A percentile compares a stretch with the other conserved stretches of the same genome.
These are phyloP conservation scores for Ips nitidus DNA, from an alignment of 1,140 invertebrate species.

Conservation along the genomic window DNA sequence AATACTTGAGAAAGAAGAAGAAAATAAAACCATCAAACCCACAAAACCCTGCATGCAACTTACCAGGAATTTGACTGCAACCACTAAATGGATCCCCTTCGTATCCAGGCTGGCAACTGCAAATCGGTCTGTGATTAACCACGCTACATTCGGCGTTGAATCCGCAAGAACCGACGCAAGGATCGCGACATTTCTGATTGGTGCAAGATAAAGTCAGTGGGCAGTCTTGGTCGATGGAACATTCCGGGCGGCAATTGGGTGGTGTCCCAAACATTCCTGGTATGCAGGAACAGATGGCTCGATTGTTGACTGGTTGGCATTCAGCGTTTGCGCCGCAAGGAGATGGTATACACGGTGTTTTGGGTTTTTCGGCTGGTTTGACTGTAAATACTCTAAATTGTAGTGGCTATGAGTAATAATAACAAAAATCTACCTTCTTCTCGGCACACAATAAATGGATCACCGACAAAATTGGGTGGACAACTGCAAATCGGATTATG, in stretches of 20 bases:
- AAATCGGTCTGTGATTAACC: slow-evolving; percentile 76
- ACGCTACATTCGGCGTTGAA: slow-evolving; percentile 77
- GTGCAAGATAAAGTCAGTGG: slow-evolving; percentile 76
- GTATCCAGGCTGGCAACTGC: slow-evolving; percentile 71
- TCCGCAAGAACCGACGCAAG: slow-evolving; percentile 80
- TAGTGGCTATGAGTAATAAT: neutral
- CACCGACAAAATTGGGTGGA: slow-evolving; percentile 70
- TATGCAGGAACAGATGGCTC: slow-evolving; percentile 75
- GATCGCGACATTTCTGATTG: slow-evolving; percentile 74
- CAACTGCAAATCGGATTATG: slow-evolving; percentile 87
- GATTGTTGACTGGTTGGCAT: slow-evolving; percentile 67
- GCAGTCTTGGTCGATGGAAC: slow-evolving; percentile 78
- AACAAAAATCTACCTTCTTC: slow-evolving; percentile 54
- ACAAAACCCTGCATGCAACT: slow-evolving; percentile 45
- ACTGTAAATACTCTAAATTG: slow-evolving; percentile 10
- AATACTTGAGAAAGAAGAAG: too few species aligned
- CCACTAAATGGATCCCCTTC: slow-evolving; percentile 82
- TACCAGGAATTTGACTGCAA: slow-evolving; percentile 68
- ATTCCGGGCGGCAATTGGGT: slow-evolving; percentile 76
- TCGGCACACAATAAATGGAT: slow-evolving; percentile 79
- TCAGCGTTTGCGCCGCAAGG: slow-evolving; percentile 82
- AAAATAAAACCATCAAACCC: too few species aligned
- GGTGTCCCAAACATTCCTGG: slow-evolving; percentile 81
- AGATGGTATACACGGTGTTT: slow-evolving; percentile 71
- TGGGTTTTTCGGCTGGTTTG: slow-evolving; percentile 12